Percentiles rank a stretch among this genome's conserved stretches.
These are phyloP conservation scores for Grammomys dolichurus DNA, from an alignment of 2,113 vertebrate species.

Conservation along the genomic window DNA sequence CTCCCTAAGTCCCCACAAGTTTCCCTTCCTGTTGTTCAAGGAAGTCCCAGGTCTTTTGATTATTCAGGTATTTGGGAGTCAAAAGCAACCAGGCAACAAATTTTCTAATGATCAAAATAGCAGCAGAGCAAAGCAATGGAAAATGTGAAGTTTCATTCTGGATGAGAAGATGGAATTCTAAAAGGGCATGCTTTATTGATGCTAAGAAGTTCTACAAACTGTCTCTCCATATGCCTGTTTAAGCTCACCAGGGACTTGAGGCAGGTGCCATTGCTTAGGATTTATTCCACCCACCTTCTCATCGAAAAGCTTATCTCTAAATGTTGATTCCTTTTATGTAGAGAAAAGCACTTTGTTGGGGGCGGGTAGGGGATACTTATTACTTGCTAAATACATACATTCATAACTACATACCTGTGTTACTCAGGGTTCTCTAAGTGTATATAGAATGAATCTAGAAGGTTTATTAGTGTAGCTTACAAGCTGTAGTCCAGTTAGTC, in stretches of 20 bases:
- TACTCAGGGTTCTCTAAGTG: background rate
- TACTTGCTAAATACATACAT: background rate
- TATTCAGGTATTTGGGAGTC: background rate
- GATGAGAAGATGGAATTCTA: conserved; percentile 36
- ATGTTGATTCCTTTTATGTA: background rate
- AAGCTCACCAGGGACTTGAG: conserved; percentile 9
- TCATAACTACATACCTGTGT: background rate
- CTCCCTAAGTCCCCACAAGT: background rate
- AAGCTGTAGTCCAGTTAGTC: background rate
- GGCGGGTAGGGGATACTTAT: background rate
- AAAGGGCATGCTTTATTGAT: conserved; percentile 12
- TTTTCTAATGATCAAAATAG: conserved; percentile 32
- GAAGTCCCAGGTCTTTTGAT: conserved; percentile 11
- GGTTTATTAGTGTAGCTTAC: background rate
- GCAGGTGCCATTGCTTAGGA: background rate
- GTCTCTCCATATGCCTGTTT: conserved; percentile 20
- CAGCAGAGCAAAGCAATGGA: conserved; percentile 31
- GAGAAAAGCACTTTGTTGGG: background rate
- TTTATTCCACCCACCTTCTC: background rate
- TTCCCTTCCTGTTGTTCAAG: conserved; percentile 11
- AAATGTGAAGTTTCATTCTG: conserved; percentile 58
- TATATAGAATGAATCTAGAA: background rate
- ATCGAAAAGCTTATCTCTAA: background rate
- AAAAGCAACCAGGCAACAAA: background rate
- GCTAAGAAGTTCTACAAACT: conserved; percentile 49